Conservation (phyloP, 2,797 vertebrate species). For the Todus mexicanus region DNA sequence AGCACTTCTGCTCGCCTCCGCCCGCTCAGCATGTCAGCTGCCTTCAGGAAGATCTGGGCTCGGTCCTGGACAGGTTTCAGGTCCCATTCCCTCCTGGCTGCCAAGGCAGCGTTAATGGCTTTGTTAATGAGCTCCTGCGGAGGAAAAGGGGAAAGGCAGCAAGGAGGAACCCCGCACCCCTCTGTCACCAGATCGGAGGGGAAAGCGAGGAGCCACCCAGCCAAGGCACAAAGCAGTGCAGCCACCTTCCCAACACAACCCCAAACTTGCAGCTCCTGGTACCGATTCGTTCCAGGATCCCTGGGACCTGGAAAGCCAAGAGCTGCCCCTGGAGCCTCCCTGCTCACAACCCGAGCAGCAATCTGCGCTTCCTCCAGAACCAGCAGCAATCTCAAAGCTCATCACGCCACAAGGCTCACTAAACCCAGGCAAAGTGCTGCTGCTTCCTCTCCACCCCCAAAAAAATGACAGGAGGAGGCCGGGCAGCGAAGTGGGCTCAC, state of each 20-base stretch:
- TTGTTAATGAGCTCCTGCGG: conserved; percentile 86
- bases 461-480: background rate
- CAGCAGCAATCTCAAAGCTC: background rate
- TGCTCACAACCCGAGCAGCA: background rate
- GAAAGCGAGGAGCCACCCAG: background rate
- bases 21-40: conserved; percentile 87
- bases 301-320: background rate
- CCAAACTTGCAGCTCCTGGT: background rate
- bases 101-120: conserved; percentile 85
- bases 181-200: fast-evolving
- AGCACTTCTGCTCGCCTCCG: conserved; percentile 86
- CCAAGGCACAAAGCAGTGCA: no score
- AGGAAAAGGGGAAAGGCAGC: background rate
- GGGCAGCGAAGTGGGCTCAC: conserved; percentile 63
- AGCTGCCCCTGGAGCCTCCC: background rate
- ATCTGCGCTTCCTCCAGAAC: background rate
- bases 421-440: background rate
- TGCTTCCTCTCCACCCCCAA: fast-evolving
- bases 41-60: conserved; percentile 89
- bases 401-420: fast-evolving
- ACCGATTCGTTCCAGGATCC: background rate
- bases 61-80: conserved; percentile 86
- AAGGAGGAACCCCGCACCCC: background rate
- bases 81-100: conserved; percentile 90
- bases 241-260: background rate